A percentile compares a stretch with the other conserved stretches of the same genome.
Conservation (phyloP, 2,888 invertebrate genomes). For the Hypomecis atomaria region DNA sequence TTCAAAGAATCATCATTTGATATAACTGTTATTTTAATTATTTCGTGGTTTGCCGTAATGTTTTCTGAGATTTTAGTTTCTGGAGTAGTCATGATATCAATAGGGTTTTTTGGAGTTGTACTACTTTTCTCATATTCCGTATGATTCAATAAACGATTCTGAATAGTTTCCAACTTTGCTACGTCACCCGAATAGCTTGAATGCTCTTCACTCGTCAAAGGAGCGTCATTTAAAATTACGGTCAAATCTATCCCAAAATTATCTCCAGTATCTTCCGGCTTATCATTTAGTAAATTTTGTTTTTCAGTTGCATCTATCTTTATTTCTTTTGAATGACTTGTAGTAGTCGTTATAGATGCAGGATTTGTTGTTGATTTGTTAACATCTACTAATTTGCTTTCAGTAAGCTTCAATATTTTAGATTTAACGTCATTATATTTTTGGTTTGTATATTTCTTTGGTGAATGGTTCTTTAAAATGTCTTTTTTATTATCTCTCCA, state of each 20-base stretch:
- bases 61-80: conserved; percentile 35
- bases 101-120: conserved; percentile 21
- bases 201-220: conserved; percentile 46
- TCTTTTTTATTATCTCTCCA: conserved; percentile 58
- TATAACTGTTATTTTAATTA: conserved; percentile 61
- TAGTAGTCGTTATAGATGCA: conserved; percentile 25
- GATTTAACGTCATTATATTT: conserved; percentile 62
- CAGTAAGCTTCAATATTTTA: conserved; percentile 52
- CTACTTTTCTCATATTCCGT: conserved; percentile 4
- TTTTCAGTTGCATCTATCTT: conserved; percentile 41
- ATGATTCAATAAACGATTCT: conserved; percentile 33
- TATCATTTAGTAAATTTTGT: conserved; percentile 26
- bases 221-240: conserved; percentile 66
- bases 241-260: conserved; percentile 68
- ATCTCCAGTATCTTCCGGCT: conserved; percentile 49
- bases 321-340: conserved; percentile 33
- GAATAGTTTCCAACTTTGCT: conserved; percentile 50
- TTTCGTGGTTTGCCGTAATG: conserved; percentile 51
- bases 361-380: conserved; percentile 47
- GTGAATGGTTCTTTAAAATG: conserved; percentile 56
- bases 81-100: conserved; percentile 13
- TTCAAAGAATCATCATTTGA: conserved; percentile 50
- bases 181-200: conserved; percentile 52
- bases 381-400: conserved; percentile 46
- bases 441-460: conserved; percentile 69